These are phyloP conservation scores for Arctopsyche grandis DNA, from an alignment of 1,140 invertebrate genomes.

Conservation along the genomic window DNA sequence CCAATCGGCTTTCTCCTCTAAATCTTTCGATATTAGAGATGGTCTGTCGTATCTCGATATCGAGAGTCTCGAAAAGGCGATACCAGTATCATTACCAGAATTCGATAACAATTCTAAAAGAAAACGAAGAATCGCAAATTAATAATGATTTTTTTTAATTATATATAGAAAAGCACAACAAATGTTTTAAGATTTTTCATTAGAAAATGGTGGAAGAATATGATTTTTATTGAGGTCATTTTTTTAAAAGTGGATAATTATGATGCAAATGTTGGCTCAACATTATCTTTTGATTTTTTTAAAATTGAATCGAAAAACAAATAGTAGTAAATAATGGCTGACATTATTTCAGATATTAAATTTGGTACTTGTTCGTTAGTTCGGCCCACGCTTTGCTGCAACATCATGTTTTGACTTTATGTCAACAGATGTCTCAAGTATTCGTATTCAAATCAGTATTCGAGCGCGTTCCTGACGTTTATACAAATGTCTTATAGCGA, in stretches of 20 bases:
- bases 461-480: too few species aligned
- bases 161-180: neutral
- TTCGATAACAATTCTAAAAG: constrained; percentile 65
- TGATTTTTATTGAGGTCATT: neutral
- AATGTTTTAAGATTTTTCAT: neutral
- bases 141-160: neutral
- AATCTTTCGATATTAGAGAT: constrained; percentile 60
- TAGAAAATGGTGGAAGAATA: neutral
- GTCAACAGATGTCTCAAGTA: too few species aligned
- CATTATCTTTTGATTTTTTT: too few species aligned
- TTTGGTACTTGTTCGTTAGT: too few species aligned
- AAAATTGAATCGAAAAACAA: too few species aligned
- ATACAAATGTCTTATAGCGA: too few species aligned
- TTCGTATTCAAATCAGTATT: too few species aligned
- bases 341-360: too few species aligned
- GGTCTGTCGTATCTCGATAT: constrained; percentile 61
- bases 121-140: constrained; percentile 49
- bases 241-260: neutral
- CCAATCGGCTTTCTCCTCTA: constrained; percentile 58
- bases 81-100: constrained; percentile 66
- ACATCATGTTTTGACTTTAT: too few species aligned
- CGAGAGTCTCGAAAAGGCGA: constrained; percentile 65
- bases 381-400: too few species aligned
- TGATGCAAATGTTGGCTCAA: too few species aligned
- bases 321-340: too few species aligned